Base-by-base conservation (phyloP, 2,797 vertebrate species). In the Novumbra hubbsi region DNA sequence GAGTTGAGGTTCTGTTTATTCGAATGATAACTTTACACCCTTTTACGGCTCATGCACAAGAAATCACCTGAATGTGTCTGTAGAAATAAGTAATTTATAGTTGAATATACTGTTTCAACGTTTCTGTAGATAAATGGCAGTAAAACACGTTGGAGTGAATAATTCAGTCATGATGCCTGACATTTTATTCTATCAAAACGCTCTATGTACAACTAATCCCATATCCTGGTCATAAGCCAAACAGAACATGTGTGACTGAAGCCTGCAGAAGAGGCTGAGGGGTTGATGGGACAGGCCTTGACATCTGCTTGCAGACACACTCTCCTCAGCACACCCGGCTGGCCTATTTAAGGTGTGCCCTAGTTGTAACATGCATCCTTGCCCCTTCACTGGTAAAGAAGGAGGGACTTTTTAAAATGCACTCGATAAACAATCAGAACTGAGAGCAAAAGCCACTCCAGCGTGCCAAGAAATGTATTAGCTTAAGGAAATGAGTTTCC, bases 271-370 rank as follows among this genome's bases (percentile, higher is more conserved):
- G 16, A 32, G 34, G 30, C 17, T 24, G 72, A 11, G 12, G 45
- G 28, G 30, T 28, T 12, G 74, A 65, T 55, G 34, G 52, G 65
- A 49, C 52, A 70, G 74, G 52, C 73, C 72, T 71, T 71, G 63
- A 76, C 63, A 74, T 69, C n/a, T 32, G 3, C 28, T 65, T 21
- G 15, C 16, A 64, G n/a, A 5, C 27, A 14, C 11, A 66, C 32
- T 19, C 64, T 38, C 64, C 64, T 21, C 78, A 32, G 60, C 82
- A 86, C 85, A 91, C 88, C 91, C 91, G 81, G 79, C 65, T 15
- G 73, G 74, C 88, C 90, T 93, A 92, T 93, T 93, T 92, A 86
- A 92, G 86, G 88, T 89, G 82, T 78, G 89, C 41, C 89, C 92
- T 89, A 92, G 81, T 92, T 93, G 72, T 77, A 5, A 32, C 52